Percentiles rank a stretch among this genome's conserved stretches.
These are phyloP conservation scores for Rhyacophila evoluta DNA, from an alignment of 2,888 invertebrate genomes.

Conservation along the genomic window DNA sequence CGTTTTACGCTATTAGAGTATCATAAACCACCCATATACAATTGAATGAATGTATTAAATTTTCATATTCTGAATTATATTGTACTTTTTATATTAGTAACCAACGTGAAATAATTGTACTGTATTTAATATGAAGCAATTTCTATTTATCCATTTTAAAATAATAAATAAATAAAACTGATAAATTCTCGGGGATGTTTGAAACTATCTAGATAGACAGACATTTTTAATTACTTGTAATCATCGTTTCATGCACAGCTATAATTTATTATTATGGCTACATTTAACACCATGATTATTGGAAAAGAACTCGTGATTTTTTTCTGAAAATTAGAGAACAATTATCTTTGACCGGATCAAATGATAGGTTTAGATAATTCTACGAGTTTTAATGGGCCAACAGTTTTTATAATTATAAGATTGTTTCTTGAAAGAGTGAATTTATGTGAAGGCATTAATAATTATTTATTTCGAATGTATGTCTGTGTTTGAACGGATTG, in stretches of 20 bases:
- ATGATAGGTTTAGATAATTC: slow-evolving; percentile 22
- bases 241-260: not conserved
- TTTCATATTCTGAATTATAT: no score
- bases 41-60: no score
- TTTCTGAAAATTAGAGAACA: slow-evolving; percentile 12
- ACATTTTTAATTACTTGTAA: not conserved
- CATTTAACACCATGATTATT: not conserved
- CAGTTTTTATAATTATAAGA: slow-evolving; percentile 17
- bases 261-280: not conserved
- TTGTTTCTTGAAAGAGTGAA: not conserved
- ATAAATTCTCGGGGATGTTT: no score
- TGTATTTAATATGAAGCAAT: no score
- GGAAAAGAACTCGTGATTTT: not conserved
- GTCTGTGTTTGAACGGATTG: not conserved
- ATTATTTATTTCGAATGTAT: not conserved
- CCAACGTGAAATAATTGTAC: no score
- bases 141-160: no score
- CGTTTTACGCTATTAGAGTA: no score
- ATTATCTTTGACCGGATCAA: slow-evolving; percentile 12
- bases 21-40: no score
- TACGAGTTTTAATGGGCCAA: not conserved
- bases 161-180: no score
- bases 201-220: no score
- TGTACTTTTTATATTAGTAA: no score
- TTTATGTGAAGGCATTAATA: slow-evolving; percentile 11